Percentiles rank a stretch among this genome's conserved stretches.
These are phyloP conservation scores for Hyposmocoma kahamanoa DNA, from an alignment of 1,140 invertebrate species.

Conservation along the genomic window DNA sequence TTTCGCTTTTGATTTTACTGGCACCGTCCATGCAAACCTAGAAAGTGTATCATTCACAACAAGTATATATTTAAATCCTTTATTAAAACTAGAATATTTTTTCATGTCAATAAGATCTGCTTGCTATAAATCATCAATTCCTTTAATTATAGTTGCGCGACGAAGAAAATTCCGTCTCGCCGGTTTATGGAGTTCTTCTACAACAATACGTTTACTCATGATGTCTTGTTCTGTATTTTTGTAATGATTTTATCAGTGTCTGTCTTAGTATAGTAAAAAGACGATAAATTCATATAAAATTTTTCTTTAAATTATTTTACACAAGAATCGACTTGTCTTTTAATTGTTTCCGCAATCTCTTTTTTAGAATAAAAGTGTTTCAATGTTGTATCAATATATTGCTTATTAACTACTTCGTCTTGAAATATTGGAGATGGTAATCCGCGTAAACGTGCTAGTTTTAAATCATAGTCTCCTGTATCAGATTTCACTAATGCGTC, in stretches of 20 bases:
- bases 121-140: slow-evolving; percentile 52
- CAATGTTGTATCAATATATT: slow-evolving; percentile 2
- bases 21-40: slow-evolving; percentile 60
- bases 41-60: slow-evolving; percentile 19
- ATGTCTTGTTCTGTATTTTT: background rate
- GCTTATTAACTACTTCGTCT: slow-evolving; percentile 7
- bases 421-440: background rate
- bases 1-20: slow-evolving; percentile 62
- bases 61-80: slow-evolving; percentile 58
- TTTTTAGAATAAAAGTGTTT: background rate
- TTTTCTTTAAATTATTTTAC: background rate
- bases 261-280: background rate
- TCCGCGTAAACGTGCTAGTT: slow-evolving; percentile 6
- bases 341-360: background rate
- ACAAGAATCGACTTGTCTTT: background rate
- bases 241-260: background rate
- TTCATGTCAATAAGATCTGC: slow-evolving; percentile 51
- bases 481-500: slow-evolving; percentile 1
- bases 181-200: slow-evolving; percentile 41
- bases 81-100: slow-evolving; percentile 40
- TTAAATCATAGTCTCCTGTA: background rate
- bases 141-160: slow-evolving; percentile 34
- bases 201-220: slow-evolving; percentile 20
- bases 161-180: slow-evolving; percentile 45
- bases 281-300: background rate